Conservation (phyloP, 2,797 vertebrate genomes). For the Falco peregrinus region DNA sequence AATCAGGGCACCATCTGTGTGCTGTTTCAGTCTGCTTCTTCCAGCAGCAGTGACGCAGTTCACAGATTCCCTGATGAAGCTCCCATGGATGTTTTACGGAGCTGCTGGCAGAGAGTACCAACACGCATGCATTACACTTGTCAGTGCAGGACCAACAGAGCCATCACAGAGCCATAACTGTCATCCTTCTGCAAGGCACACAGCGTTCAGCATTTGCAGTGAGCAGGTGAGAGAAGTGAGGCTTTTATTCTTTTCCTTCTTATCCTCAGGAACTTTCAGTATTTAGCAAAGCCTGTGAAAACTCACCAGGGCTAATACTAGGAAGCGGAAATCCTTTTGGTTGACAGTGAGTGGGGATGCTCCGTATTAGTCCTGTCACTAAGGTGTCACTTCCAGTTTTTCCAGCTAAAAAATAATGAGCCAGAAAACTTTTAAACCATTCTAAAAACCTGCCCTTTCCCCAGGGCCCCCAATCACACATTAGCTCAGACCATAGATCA, state of each 20-base stretch:
- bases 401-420: not conserved
- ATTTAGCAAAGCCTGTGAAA: not conserved
- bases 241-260: not conserved
- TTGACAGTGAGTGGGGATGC: not conserved
- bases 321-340: not conserved
- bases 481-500: not conserved
- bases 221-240: not conserved
- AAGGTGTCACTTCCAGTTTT: not conserved
- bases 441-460: not conserved
- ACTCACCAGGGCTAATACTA: not conserved
- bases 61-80: not conserved
- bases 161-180: fast-evolving
- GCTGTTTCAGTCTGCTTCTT: not conserved
- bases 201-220: not conserved
- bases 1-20: not conserved
- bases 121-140: not conserved
- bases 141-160: not conserved
- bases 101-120: not conserved
- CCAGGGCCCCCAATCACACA: not conserved
- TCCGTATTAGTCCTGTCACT: not conserved
- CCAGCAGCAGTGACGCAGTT: not conserved
- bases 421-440: not conserved
- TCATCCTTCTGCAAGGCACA: not conserved
- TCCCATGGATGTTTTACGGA: fast-evolving
- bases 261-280: not conserved